Base-by-base conservation (phyloP, 2,113 vertebrate species). In the Chlamydotis undulata region DNA sequence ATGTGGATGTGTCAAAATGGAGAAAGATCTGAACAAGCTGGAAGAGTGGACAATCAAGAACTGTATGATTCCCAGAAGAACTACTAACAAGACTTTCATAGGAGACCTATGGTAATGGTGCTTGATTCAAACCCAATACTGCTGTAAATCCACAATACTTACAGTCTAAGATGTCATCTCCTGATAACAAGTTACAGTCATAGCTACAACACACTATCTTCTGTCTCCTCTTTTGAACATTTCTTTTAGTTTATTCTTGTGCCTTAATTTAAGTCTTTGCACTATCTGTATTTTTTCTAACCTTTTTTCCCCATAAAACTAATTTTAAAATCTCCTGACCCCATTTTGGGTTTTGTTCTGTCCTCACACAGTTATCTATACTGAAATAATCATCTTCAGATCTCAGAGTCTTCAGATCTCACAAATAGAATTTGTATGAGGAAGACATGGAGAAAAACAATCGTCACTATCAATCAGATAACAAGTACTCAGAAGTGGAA, bases 1-100 rank as follows among this genome's bases (percentile, higher is more conserved):
- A 73, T 10, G 2, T 50, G 14, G 18, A 57, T 1, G 0, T 9
- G 10, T 22, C 29, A 63, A 37, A 59, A 68, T 24, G 21, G 4
- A 57, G 5, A 67, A 71, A 57, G 4, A 25, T 11, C 24, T 45
- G 37, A 10, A 19, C 37, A 55, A 59, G 28, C 31, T 45, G 31
- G 17, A 35, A 53, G 24, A 78, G 12, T 13, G 16, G 37, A 14
- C 4, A 43, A 67, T 45, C 9, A 67, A 43, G n/a, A 74, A n/a
- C 17, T 25, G 7, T 8, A 0, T 19, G n/a, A 22, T 67, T 37
- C 14, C 7, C 14, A 47, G 37, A 77, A 67, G 25, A 87, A 31
- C 31, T 41, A 7, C 2, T 41, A 75, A 75, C 6, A 47, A 17
- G n/a, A n/a, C 12, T 84, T 84, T 78, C 21, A 41, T 47, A n/a